Base-by-base conservation (phyloP, 2,888 invertebrate genomes). In the Acleris literana region DNA sequence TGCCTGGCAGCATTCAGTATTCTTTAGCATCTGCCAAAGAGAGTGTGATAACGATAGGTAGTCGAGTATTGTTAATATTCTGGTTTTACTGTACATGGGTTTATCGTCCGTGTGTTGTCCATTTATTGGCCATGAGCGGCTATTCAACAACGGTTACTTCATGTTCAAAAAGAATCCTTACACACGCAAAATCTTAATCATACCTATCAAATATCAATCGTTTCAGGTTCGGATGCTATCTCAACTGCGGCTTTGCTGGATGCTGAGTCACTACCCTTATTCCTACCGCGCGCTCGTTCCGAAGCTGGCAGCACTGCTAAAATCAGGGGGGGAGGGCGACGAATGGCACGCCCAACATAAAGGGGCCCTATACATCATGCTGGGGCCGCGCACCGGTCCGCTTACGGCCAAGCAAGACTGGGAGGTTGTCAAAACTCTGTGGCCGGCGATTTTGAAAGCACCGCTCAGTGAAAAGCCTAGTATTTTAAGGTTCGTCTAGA, bases 391-490 rank as follows among this genome's bases (percentile, higher is more conserved):
- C 76, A 86, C 92, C 11, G 93, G 93, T 4, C 94, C 95, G 0
- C 85, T 97, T 7, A 85, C 96, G 1, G 93, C 95, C 11, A 94
- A 95, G 75, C 95, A 95, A 70, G 95, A 97, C 81, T 98, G 97
- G 97, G 91, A 94, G 7, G 93, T 95, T 4, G 90, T 96, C 18
- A 86, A 93, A 48, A 87, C 94, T 29, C 83, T 98, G 0, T 98
- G 98, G 97, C 96, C 97, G 0, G 94, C 96, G 1, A 80, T 98
- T 20, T 91, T 97, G 0, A 93, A 94, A 65, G 95, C 97, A 0
- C 95, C 95, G 70, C 95, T 97, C 56, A 97, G 97, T 3, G 98
- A 98, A 80, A 98, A 98, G 81, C 95, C 95, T 1, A 96, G 96
- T 51, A 95, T 97, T 60, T 94, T 96, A 57, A 89, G 88, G 90